Percentiles rank a stretch among this genome's conserved stretches.
Conservation (phyloP, 1,140 invertebrate genomes). For the Potamilus streckersoni region DNA sequence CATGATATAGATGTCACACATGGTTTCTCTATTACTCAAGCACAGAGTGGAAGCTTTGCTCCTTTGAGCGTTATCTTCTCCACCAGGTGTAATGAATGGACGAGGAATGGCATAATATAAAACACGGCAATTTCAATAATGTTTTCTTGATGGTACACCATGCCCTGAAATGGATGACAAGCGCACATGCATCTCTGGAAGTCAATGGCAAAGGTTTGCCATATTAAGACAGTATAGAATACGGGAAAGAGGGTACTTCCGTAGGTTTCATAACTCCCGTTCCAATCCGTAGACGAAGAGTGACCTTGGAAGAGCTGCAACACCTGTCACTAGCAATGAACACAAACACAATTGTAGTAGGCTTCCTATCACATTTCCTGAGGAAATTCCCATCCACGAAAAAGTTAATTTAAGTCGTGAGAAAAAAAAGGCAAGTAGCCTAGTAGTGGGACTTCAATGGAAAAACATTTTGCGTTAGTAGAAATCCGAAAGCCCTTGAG, state of each 20-base stretch:
- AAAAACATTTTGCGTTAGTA: constrained; percentile 8
- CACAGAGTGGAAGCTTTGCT: not conserved
- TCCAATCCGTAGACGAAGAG: constrained; percentile 9
- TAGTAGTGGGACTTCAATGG: constrained; percentile 9
- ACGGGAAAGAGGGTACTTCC: constrained; percentile 10
- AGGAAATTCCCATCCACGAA: constrained; percentile 20
- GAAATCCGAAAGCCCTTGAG: not conserved
- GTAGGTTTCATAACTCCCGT: not conserved
- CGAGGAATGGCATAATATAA: not conserved
- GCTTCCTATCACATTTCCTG: constrained; percentile 12
- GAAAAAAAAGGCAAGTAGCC: constrained; percentile 10
- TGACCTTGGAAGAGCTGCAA: constrained; percentile 10
- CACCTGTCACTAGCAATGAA: constrained; percentile 22
- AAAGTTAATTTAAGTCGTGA: constrained; percentile 16
- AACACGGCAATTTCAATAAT: constrained; percentile 7
- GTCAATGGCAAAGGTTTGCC: constrained; percentile 22
- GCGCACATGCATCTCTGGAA: constrained; percentile 28
- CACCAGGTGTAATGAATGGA: constrained; percentile 23
- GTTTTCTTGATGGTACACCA: constrained; percentile 22
- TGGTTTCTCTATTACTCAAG: constrained; percentile 6
- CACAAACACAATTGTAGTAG: constrained; percentile 19
- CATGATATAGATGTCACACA: constrained; percentile 22
- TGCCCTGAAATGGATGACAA: constrained; percentile 22
- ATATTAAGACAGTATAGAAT: constrained; percentile 25
- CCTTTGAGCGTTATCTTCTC: not conserved